A percentile compares a stretch with the other conserved stretches of the same genome.
Conservation (phyloP, 2,113 vertebrate species). For the Macquaria ambigua region DNA sequence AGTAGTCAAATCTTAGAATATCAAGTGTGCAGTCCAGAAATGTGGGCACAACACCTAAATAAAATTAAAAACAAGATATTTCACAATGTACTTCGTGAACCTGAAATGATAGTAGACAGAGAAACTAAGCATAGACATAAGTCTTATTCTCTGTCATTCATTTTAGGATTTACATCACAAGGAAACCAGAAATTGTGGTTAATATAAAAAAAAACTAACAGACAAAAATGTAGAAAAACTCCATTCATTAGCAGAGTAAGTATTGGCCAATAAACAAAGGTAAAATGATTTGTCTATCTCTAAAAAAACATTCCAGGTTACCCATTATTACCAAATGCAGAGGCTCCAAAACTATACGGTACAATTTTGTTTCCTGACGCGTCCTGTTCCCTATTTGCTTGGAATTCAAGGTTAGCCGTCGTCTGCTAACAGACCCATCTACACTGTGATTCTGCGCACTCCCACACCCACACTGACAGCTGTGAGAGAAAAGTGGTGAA, state of each 20-base stretch:
- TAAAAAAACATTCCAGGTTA: neutral
- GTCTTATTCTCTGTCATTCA: neutral
- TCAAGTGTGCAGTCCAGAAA: too few species aligned
- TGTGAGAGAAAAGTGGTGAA: neutral
- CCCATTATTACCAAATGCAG: too few species aligned
- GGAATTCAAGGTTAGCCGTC: too few species aligned
- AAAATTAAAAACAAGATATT: neutral
- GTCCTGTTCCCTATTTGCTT: neutral
- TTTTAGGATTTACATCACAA: neutral
- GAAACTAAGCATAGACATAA: too few species aligned
- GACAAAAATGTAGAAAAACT: neutral
- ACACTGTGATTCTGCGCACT: neutral
- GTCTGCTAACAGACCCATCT: too few species aligned
- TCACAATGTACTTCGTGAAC: too few species aligned
- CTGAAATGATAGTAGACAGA: too few species aligned
- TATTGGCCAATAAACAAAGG: neutral
- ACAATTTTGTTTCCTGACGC: too few species aligned
- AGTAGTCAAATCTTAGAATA: neutral
- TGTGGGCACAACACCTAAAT: neutral
- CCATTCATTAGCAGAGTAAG: neutral
- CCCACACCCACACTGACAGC: neutral
- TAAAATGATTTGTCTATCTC: neutral
- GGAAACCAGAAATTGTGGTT: neutral
- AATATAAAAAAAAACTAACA: neutral
- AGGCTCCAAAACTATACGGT: too few species aligned